Percentiles rank a stretch among this genome's conserved stretches.
phyloP scores from a whole-genome alignment of 2,797 vertebrate species.

The Dendrocincla fuliginosa region DNA sequence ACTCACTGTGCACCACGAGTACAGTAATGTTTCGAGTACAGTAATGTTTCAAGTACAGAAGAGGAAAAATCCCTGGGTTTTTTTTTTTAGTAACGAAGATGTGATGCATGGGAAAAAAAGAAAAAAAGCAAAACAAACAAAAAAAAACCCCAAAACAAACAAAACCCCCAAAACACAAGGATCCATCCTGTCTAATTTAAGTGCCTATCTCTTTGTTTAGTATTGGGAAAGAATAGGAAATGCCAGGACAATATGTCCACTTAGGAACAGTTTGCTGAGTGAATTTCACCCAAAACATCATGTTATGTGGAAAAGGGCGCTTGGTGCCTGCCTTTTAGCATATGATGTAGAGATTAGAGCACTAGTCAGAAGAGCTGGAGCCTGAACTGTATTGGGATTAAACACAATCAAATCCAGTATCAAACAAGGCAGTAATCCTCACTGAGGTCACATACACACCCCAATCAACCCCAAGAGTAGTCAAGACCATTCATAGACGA shows the following conservation, averaged over 20 bases:
- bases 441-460: background rate
- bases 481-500: background rate
- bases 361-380: background rate
- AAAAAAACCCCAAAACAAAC: too few species aligned
- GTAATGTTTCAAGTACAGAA: background rate
- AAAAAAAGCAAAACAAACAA: too few species aligned
- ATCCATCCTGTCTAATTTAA: background rate
- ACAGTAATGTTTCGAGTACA: background rate
- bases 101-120: background rate
- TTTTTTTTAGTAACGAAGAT: background rate
- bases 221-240: background rate
- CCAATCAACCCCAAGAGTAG: background rate
- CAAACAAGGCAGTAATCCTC: background rate
- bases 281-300: background rate
- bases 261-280: background rate
- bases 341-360: background rate
- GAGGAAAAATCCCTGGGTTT: rapidly evolving
- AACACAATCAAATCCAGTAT: background rate
- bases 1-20: background rate
- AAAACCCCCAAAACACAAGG: too few species aligned
- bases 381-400: background rate
- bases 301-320: background rate
- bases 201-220: background rate
- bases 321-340: background rate
- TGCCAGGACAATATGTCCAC: background rate